Conservation (phyloP, 2,113 vertebrate genomes). For the Bothrops jararaca region DNA sequence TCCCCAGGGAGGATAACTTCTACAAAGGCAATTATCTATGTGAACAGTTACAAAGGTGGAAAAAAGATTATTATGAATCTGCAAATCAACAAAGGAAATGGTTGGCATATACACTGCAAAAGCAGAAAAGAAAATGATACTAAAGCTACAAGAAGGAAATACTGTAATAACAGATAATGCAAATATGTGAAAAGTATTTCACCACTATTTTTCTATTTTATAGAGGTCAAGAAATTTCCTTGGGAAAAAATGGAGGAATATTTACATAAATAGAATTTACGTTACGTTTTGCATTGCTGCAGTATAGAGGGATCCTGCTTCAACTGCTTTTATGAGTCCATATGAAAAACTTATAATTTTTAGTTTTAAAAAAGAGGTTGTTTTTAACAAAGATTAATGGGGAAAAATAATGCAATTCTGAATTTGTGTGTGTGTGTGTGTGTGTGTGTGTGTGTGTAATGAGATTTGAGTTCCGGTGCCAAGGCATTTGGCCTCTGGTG, state of each 20-base stretch:
- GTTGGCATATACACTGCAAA: background rate
- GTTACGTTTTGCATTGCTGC: background rate
- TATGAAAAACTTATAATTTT: background rate
- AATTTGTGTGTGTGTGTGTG: too few species aligned
- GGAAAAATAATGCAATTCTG: background rate
- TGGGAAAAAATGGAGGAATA: background rate
- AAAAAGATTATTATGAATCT: background rate
- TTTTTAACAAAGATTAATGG: background rate
- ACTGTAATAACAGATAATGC: background rate
- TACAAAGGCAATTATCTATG: background rate
- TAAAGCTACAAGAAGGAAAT: background rate
- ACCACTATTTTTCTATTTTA: background rate
- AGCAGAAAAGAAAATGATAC: background rate
- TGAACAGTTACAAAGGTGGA: background rate
- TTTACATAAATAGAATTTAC: background rate
- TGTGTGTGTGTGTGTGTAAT: too few species aligned
- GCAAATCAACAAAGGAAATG: background rate
- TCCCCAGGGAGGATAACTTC: background rate
- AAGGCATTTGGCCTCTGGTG: background rate
- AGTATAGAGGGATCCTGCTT: background rate
- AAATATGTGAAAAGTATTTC: background rate
- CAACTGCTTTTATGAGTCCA: background rate
- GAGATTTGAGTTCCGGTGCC: background rate
- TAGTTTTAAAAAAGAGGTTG: background rate
- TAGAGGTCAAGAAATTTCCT: background rate